A percentile compares a stretch with the other conserved stretches of the same genome.
Evolutionary conservation across 2,113 vertebrate species (phyloP).

Genomic region (Oryzias melastigma): DNA sequence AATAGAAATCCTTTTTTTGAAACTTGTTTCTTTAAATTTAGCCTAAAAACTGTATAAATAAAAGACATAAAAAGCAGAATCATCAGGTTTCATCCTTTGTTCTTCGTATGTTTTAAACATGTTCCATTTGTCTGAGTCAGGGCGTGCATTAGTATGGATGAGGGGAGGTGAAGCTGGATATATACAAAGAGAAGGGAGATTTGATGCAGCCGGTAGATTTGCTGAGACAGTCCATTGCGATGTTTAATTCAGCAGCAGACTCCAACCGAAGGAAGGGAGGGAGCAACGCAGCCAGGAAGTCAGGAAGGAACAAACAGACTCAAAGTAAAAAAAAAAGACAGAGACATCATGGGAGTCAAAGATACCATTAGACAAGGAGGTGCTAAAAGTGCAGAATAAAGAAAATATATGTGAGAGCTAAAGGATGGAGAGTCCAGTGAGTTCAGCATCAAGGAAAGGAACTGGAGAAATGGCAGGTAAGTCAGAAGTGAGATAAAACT

Average conservation of each 20-base stretch:
- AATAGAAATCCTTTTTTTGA: constrained; percentile 19
- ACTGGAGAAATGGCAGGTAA: constrained; percentile 32
- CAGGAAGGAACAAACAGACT: constrained; percentile 56
- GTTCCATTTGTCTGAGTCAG: constrained; percentile 61
- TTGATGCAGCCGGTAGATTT: constrained; percentile 67
- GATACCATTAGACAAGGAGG: constrained; percentile 55
- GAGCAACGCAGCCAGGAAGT: constrained; percentile 47
- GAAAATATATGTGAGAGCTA: constrained; percentile 39
- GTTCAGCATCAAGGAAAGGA: constrained; percentile 45
- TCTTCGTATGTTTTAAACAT: constrained; percentile 55
- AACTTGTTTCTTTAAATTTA: neutral
- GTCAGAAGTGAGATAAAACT: constrained; percentile 57
- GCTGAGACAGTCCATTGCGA: constrained; percentile 44
- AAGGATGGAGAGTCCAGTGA: constrained; percentile 22
- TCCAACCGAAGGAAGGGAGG: constrained; percentile 47
- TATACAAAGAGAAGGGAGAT: constrained; percentile 56
- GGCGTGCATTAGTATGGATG: constrained; percentile 62
- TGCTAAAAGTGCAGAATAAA: constrained; percentile 47
- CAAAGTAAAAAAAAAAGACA: constrained; percentile 44
- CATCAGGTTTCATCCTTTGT: neutral
- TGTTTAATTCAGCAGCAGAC: constrained; percentile 74
- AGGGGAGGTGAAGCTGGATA: constrained; percentile 72
- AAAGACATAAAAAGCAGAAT: too few species aligned
- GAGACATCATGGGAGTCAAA: constrained; percentile 35
- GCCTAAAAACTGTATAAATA: too few species aligned